phyloP scores from a whole-genome alignment of 1,140 invertebrate species.

The Lordiphosa stackelbergi region DNA sequence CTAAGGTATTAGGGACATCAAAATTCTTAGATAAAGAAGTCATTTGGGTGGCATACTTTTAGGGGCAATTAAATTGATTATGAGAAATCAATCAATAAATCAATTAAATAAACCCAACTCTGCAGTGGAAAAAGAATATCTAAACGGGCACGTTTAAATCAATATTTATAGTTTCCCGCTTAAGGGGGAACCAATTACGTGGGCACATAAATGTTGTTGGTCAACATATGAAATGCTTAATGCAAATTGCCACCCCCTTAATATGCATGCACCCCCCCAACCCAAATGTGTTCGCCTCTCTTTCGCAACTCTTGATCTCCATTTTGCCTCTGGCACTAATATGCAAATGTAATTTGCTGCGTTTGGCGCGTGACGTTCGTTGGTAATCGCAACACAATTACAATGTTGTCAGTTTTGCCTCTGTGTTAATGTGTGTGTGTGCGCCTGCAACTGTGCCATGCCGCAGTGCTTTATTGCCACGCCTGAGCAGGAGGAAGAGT shows the following conservation, averaged over 20 bases:
- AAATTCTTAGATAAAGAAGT: no score
- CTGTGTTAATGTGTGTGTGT: conserved; percentile 11
- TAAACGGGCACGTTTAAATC: conserved; percentile 13
- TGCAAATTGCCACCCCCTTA: conserved; percentile 56
- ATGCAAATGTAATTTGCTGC: conserved; percentile 75
- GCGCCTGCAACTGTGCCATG: conserved; percentile 15
- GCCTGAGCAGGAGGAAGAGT: conserved; percentile 15
- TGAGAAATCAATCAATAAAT: no score
- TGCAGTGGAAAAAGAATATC: no score
- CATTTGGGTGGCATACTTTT: no score
- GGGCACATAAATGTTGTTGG: conserved; percentile 49
- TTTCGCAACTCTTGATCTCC: no score
- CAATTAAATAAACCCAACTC: no score
- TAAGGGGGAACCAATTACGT: conserved; percentile 60
- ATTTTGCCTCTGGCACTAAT: conserved; percentile 50
- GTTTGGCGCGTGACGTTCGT: conserved; percentile 72
- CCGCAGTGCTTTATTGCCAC: conserved; percentile 31
- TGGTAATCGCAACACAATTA: conserved; percentile 74
- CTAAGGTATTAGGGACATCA: no score
- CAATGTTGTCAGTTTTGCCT: conserved; percentile 56
- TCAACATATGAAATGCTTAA: conserved; percentile 70
- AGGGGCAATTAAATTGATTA: no score
- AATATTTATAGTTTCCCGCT: conserved; percentile 22
- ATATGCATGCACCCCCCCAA: background rate
- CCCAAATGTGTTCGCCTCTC: conserved; percentile 12